phyloP scores from a whole-genome alignment of 1,140 invertebrate species.

The Lasioglossum albipes region DNA sequence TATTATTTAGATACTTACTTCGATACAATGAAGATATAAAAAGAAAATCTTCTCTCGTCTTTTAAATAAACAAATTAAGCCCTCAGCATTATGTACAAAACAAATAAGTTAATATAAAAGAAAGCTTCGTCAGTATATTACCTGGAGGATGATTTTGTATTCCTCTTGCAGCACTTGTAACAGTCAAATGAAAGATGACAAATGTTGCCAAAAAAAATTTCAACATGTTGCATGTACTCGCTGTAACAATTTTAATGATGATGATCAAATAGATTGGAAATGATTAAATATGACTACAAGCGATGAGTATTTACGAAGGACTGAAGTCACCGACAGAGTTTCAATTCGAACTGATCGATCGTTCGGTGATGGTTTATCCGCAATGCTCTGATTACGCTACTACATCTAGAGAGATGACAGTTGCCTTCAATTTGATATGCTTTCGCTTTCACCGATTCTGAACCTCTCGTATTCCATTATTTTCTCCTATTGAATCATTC shows the following conservation, averaged over 20 bases:
- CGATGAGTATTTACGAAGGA: neutral
- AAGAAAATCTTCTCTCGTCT: too few species aligned
- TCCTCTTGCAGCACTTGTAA: neutral
- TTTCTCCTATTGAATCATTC: neutral
- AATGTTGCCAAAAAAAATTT: neutral
- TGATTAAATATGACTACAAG: neutral
- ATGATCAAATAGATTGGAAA: neutral
- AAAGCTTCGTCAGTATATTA: neutral
- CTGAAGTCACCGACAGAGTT: neutral
- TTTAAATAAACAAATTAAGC: too few species aligned
- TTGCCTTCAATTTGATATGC: neutral
- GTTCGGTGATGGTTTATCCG: neutral
- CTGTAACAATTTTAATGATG: neutral
- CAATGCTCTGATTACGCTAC: constrained; percentile 15
- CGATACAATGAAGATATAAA: too few species aligned
- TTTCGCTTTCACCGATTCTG: constrained; percentile 2
- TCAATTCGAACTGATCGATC: constrained; percentile 2
- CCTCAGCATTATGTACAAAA: too few species aligned
- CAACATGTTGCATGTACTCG: neutral
- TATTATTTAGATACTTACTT: too few species aligned
- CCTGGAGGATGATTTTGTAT: neutral
- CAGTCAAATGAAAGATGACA: neutral
- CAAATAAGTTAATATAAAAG: too few species aligned
- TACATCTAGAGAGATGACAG: too few species aligned
- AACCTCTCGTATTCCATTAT: neutral